These are phyloP conservation scores for Leptopilina myrica DNA, from an alignment of 2,888 invertebrate genomes.

Conservation along the genomic window DNA sequence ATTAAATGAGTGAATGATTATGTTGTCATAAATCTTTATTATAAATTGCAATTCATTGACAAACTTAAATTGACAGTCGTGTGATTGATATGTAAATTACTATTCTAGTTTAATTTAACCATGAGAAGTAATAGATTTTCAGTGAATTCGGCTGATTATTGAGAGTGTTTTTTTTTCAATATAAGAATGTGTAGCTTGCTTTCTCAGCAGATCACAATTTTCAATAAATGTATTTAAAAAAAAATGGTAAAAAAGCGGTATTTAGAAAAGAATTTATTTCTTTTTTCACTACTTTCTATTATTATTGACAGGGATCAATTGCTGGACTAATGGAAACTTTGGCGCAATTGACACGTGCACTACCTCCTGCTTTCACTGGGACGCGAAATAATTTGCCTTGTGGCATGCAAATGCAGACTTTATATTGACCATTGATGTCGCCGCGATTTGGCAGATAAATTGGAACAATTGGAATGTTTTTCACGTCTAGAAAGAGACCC, in stretches of 20 bases:
- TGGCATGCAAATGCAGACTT: slow-evolving; percentile 94
- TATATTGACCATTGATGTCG: slow-evolving; percentile 82
- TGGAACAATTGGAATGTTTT: slow-evolving; percentile 84
- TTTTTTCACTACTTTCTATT: background rate
- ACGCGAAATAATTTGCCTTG: slow-evolving; percentile 90
- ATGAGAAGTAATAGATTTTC: background rate
- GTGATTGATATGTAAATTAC: slow-evolving; percentile 18
- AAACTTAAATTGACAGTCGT: background rate
- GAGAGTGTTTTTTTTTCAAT: background rate
- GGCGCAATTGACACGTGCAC: slow-evolving; percentile 79
- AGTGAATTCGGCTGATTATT: background rate
- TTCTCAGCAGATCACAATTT: background rate
- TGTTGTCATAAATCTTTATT: slow-evolving; percentile 18
- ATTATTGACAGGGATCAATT: slow-evolving; percentile 80
- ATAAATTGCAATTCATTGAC: slow-evolving; percentile 21
- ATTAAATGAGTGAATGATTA: background rate
- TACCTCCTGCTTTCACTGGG: slow-evolving; percentile 81
- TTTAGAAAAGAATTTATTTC: background rate
- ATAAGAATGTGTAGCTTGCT: slow-evolving; percentile 22
- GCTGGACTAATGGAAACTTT: slow-evolving; percentile 81
- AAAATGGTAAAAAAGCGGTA: slow-evolving; percentile 3
- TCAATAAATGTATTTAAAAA: slow-evolving; percentile 14
- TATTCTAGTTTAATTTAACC: slow-evolving; percentile 10
- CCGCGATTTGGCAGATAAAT: slow-evolving; percentile 71
- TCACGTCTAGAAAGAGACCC: slow-evolving; percentile 85